Evolutionary conservation across 2,888 invertebrate species (phyloP), one percentile per base, ranked within the genome.

Genomic region (Mimachlamys varia): DNA sequence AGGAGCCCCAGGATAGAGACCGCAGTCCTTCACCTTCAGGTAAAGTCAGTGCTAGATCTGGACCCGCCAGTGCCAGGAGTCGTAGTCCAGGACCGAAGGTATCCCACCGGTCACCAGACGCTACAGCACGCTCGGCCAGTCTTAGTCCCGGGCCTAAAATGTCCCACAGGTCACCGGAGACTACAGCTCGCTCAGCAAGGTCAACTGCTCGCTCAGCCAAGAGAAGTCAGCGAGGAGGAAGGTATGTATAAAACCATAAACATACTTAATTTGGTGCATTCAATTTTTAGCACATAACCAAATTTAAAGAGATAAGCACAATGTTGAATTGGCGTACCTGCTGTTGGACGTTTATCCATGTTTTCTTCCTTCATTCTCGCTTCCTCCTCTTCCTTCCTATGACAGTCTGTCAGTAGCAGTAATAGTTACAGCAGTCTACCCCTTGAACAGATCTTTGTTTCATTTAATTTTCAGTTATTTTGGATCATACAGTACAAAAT

Each of bases 281-380:
- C n/a, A n/a, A n/a, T n/a, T n/a, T n/a, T n/a, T n/a, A n/a, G n/a
- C n/a, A n/a, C n/a, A n/a, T n/a, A n/a, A n/a, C n/a, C n/a, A n/a
- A n/a, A n/a, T n/a, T n/a, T n/a, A n/a, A n/a, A n/a, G n/a, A n/a
- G n/a, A n/a, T n/a, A n/a, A n/a, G n/a, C n/a, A 44, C 44, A 44
- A 44, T 3, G 87, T 95, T 94, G 53, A 92, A 93, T 92, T 94
- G 93, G 38, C 93, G 93, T 92, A 95, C 92, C 2, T 91, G 90
- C 58, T 94, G 93, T 89, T 95, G 95, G 53, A 93, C 92, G 2
- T 93, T 93, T 95, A 96, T 96, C 96, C 96, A 96, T 22, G 93
- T 96, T 92, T 33, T 93, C 91, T 38, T 94, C 94, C 49, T 93
- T 93, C 89, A 95, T 93, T 88, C 95, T 94, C 19, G 91, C 91